Conservation (phyloP, 2,113 vertebrate genomes). For the Crotalus helleri region DNA sequence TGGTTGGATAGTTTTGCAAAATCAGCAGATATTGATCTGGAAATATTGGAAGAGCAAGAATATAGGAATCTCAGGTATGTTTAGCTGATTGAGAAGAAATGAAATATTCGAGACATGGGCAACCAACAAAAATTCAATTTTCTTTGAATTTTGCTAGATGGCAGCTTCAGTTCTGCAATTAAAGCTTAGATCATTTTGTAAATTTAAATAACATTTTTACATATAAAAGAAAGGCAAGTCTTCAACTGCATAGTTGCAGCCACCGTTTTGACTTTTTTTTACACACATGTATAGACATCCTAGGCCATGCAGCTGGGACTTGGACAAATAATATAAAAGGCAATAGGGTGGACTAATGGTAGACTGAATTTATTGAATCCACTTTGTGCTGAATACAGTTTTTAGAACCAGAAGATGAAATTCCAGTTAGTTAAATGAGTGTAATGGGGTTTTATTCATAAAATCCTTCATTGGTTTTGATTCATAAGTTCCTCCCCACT, state of each 20-base stretch:
- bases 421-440: not conserved
- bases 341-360: not conserved
- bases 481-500: not conserved
- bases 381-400: not conserved
- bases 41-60: not conserved
- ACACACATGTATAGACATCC: not conserved
- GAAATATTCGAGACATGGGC: not conserved
- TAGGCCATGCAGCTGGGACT: not conserved
- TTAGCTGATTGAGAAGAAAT: not conserved
- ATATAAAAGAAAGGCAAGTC: not conserved
- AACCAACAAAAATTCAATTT: not conserved
- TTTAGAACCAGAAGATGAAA: not conserved
- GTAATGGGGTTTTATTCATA: not conserved
- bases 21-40: not conserved
- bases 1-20: not conserved
- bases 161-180: not conserved
- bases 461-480: not conserved
- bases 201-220: not conserved
- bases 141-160: not conserved
- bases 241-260: not conserved
- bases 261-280: not conserved
- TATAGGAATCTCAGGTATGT: not conserved
- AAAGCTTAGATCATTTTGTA: not conserved
- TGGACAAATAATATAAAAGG: not conserved
- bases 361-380: not conserved